Conservation (phyloP, 2,113 vertebrate species). For the Hemibates koningsi region DNA sequence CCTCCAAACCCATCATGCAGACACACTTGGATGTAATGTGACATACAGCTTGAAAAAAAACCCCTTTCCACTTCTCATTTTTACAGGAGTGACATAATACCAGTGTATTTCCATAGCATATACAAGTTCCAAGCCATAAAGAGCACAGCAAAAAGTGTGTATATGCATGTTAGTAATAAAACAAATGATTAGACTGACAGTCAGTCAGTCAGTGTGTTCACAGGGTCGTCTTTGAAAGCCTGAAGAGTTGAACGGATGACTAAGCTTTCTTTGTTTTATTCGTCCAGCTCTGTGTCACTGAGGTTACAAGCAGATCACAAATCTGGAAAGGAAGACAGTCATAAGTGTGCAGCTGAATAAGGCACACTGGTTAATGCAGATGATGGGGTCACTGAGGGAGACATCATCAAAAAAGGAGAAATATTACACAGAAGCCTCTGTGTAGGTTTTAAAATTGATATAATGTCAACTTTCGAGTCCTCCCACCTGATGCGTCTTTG, state of each 20-base stretch:
- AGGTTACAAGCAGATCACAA: not conserved
- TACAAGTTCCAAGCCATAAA: not conserved
- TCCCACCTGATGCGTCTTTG: not conserved
- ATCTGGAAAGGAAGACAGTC: not conserved
- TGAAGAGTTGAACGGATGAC: not conserved
- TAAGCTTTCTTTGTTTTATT: not conserved
- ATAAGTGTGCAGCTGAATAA: not conserved
- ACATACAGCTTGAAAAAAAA: not conserved
- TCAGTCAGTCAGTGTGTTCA: not conserved
- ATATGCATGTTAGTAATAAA: not conserved
- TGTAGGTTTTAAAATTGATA: not conserved
- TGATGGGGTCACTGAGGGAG: not conserved
- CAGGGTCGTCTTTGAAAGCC: not conserved
- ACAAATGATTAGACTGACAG: not conserved
- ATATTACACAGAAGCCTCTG: not conserved
- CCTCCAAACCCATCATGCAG: not conserved
- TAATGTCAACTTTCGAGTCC: not conserved
- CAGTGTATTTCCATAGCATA: not conserved
- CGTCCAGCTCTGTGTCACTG: not conserved
- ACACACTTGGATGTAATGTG: slow-evolving; percentile 2
- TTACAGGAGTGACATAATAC: not conserved
- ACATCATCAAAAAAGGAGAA: not conserved
- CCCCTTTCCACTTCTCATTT: not conserved
- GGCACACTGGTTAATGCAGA: not conserved
- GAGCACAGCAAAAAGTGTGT: not conserved